These are phyloP conservation scores for Hippocampus kuda DNA, from an alignment of 2,797 vertebrate species.

Conservation along the genomic window DNA sequence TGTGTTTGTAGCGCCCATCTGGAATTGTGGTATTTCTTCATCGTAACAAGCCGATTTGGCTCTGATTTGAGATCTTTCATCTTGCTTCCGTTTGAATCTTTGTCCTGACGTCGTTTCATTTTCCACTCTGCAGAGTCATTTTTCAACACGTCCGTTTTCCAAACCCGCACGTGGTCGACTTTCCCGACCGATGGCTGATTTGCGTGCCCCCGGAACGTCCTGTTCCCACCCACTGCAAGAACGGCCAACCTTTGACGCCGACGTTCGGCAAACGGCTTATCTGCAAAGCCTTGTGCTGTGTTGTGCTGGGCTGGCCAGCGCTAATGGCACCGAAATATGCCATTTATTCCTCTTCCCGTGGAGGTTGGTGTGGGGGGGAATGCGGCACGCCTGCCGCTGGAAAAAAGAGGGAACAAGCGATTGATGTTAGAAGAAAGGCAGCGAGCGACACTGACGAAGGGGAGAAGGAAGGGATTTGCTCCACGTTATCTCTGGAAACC, in stretches of 20 bases:
- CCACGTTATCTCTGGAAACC: slow-evolving; percentile 1
- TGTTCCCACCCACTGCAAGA: too few species aligned
- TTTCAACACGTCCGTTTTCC: background rate
- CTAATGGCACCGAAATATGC: background rate
- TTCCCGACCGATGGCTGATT: too few species aligned
- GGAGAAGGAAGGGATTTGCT: background rate
- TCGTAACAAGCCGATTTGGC: too few species aligned
- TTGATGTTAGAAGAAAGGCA: background rate
- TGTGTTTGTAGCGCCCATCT: too few species aligned
- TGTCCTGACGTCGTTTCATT: background rate
- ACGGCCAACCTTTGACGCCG: background rate
- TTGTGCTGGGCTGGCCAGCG: background rate
- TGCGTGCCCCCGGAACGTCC: too few species aligned
- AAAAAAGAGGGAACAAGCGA: background rate
- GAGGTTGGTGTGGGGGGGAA: background rate
- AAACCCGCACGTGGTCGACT: background rate
- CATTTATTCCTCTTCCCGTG: background rate
- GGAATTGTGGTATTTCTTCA: too few species aligned
- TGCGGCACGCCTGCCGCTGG: background rate
- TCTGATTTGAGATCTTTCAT: background rate
- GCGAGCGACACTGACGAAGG: background rate
- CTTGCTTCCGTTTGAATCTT: background rate
- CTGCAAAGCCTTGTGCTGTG: background rate
- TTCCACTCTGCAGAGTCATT: background rate
- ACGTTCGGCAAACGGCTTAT: background rate